phyloP scores from a whole-genome alignment of 2,113 vertebrate genomes.

The Heliornis fulica region DNA sequence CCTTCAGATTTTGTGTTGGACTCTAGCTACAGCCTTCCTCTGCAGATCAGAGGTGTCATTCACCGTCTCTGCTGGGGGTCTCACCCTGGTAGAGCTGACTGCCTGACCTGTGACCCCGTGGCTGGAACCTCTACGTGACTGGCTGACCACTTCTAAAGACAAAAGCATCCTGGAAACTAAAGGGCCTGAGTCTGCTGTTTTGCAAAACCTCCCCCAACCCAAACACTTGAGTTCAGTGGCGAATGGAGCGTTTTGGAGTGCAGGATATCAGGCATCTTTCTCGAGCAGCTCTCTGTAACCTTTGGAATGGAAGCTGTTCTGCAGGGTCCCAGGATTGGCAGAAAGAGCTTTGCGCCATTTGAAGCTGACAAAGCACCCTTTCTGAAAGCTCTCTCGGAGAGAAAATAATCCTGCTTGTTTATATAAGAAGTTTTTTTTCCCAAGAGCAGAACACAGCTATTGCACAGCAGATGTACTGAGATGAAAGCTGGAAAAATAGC shows the following conservation, averaged over 20 bases:
- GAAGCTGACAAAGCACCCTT: slow-evolving; percentile 42
- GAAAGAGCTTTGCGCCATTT: background rate
- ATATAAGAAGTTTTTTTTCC: slow-evolving; percentile 54
- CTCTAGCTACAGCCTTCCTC: background rate
- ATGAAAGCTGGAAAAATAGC: slow-evolving; percentile 63
- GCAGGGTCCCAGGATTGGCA: slow-evolving; percentile 1
- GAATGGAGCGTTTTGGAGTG: background rate
- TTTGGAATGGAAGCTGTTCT: slow-evolving; percentile 24
- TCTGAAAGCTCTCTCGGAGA: slow-evolving; percentile 20
- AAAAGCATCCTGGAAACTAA: background rate
- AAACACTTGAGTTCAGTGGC: background rate
- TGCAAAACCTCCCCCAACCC: background rate
- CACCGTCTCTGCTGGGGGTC: background rate
- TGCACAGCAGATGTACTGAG: slow-evolving; percentile 59
- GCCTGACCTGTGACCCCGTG: background rate
- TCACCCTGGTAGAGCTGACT: background rate
- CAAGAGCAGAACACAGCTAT: slow-evolving; percentile 43
- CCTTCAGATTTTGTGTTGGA: background rate
- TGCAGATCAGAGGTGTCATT: background rate
- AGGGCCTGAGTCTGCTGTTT: background rate
- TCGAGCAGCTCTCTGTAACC: slow-evolving; percentile 1
- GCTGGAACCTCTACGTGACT: background rate
- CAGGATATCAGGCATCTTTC: slow-evolving; percentile 27
- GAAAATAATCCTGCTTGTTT: slow-evolving; percentile 63
- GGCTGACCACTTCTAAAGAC: background rate